phyloP scores from a whole-genome alignment of 92 coral and sea anemone species.

The Epizoanthus rinbou region DNA sequence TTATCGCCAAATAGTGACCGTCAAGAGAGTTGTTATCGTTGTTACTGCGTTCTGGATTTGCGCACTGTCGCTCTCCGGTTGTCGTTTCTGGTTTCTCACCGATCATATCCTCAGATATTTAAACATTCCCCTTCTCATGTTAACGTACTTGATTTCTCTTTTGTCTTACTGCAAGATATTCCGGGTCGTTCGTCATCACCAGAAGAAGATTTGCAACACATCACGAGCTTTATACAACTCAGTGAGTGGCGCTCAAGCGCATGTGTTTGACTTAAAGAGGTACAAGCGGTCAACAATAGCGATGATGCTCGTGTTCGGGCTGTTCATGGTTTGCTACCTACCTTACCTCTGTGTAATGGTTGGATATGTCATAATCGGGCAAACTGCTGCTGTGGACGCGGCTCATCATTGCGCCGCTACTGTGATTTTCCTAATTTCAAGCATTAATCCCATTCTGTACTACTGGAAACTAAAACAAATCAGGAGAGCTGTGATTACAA shows the following conservation, averaged over 20 bases:
- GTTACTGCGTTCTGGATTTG: neutral
- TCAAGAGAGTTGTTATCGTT: neutral
- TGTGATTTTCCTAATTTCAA: slow-evolving; percentile 44
- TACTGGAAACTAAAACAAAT: slow-evolving; percentile 44
- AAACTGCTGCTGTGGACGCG: slow-evolving; percentile 42
- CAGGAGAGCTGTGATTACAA: slow-evolving; percentile 20
- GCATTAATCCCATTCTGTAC: slow-evolving; percentile 48
- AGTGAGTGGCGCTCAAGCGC: neutral
- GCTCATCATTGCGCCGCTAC: slow-evolving; percentile 47
- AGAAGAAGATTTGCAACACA: slow-evolving; percentile 1
- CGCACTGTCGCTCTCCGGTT: slow-evolving; percentile 5
- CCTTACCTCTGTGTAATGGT: slow-evolving; percentile 45
- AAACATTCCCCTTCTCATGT: neutral
- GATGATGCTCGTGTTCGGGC: slow-evolving; percentile 46
- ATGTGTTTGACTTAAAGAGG: slow-evolving; percentile 8
- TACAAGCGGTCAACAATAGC: slow-evolving; percentile 51
- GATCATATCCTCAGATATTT: slow-evolving; percentile 13
- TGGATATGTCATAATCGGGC: slow-evolving; percentile 22
- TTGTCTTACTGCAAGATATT: slow-evolving; percentile 42
- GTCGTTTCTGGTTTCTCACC: slow-evolving; percentile 13
- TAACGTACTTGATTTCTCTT: slow-evolving; percentile 7
- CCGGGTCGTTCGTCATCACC: slow-evolving; percentile 42
- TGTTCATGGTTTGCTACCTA: slow-evolving; percentile 39
- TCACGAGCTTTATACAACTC: neutral
- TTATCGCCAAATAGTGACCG: slow-evolving; percentile 1